Conservation (phyloP, 2,797 vertebrate genomes). For the Esox lucius region DNA sequence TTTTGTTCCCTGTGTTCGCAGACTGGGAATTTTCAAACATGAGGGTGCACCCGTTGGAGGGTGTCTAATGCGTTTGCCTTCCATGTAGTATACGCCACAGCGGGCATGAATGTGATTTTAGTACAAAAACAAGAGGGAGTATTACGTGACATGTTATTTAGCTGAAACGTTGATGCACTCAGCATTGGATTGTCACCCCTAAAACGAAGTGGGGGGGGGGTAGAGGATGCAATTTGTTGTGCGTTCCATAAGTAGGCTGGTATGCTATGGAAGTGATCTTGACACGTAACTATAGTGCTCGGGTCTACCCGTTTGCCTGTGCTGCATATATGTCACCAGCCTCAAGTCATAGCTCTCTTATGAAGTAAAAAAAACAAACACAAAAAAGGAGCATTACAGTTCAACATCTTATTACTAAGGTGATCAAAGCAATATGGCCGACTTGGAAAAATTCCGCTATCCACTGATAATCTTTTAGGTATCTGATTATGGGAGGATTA, state of each 20-base stretch:
- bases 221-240: neutral
- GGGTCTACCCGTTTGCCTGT: constrained; percentile 14
- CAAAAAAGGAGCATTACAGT: constrained; percentile 8
- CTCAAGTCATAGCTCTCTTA: constrained; percentile 15
- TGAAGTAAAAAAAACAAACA: constrained; percentile 16
- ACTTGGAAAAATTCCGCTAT: neutral
- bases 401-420: constrained; percentile 35
- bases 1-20: constrained; percentile 15
- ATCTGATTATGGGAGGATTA: constrained; percentile 34
- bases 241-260: neutral
- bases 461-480: constrained; percentile 9
- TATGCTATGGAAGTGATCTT: constrained; percentile 1
- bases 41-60: constrained; percentile 7
- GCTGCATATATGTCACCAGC: constrained; percentile 6
- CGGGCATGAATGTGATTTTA: constrained; percentile 15
- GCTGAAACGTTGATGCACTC: neutral
- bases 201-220: too few species aligned
- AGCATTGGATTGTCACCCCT: neutral
- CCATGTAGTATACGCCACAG: constrained; percentile 20
- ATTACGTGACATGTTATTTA: neutral
- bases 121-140: constrained; percentile 27
- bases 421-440: constrained; percentile 37
- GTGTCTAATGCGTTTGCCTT: constrained; percentile 32
- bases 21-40: constrained; percentile 11
- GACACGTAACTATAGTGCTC: neutral